Evolutionary conservation across 2,113 vertebrate genomes (phyloP).

Genomic region (Dipodomys ordii): DNA sequence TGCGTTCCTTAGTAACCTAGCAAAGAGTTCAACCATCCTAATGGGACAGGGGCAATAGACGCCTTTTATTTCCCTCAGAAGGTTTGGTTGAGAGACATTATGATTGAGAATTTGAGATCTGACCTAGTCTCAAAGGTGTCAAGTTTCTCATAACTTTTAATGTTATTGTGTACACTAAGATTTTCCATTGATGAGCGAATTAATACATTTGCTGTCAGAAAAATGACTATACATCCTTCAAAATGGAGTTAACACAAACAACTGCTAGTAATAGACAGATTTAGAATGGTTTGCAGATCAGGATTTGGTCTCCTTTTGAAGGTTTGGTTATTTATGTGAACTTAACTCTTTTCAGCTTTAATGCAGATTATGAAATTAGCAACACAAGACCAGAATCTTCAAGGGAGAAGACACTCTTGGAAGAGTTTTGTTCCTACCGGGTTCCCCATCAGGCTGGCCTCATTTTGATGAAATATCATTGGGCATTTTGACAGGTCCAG

Average conservation of each 20-base stretch:
- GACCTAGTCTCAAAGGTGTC: constrained; percentile 14
- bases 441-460: constrained; percentile 57
- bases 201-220: constrained; percentile 48
- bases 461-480: constrained; percentile 19
- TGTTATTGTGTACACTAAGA: constrained; percentile 54
- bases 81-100: background rate
- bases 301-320: constrained; percentile 58
- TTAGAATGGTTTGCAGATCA: constrained; percentile 64
- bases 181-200: constrained; percentile 72
- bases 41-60: background rate
- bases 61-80: background rate
- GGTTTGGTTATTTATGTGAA: constrained; percentile 53
- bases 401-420: constrained; percentile 28
- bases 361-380: constrained; percentile 35
- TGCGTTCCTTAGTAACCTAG: background rate
- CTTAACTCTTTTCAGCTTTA: constrained; percentile 59
- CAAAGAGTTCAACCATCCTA: background rate
- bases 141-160: constrained; percentile 67
- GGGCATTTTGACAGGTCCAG: background rate
- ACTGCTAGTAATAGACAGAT: constrained; percentile 23
- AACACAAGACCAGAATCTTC: constrained; percentile 30
- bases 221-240: constrained; percentile 58
- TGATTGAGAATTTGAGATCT: constrained; percentile 60
- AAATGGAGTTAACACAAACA: constrained; percentile 18
- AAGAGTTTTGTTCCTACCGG: constrained; percentile 43